Evolutionary conservation across 2,797 vertebrate species (phyloP).

Genomic region (Gastrophryne carolinensis): DNA sequence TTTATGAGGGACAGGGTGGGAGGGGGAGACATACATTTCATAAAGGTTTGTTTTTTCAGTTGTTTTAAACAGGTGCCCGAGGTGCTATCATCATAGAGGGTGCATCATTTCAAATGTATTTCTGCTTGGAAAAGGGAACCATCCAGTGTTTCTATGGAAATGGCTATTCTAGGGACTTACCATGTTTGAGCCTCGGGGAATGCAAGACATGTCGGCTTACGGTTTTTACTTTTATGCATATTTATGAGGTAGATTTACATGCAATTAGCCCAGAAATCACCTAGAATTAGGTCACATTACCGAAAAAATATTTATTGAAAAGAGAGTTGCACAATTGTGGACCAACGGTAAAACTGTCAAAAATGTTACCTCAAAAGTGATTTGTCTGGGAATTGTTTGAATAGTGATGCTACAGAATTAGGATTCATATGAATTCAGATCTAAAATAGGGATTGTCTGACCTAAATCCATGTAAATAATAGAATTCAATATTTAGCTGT

Average conservation of each 20-base stretch:
- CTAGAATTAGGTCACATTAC: constrained; percentile 37
- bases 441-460: too few species aligned
- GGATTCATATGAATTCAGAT: too few species aligned
- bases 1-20: too few species aligned
- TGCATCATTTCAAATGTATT: constrained; percentile 21
- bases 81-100: neutral
- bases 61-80: neutral
- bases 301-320: constrained; percentile 31
- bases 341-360: neutral
- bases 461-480: too few species aligned
- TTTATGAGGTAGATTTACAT: constrained; percentile 46
- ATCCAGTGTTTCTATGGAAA: constrained; percentile 44
- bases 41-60: too few species aligned
- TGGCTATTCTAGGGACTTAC: constrained; percentile 23
- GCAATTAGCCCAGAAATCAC: constrained; percentile 42
- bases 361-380: too few species aligned
- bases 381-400: too few species aligned
- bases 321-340: neutral
- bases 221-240: constrained; percentile 32
- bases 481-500: too few species aligned
- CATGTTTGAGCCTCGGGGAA: constrained; percentile 35
- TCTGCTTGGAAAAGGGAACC: neutral
- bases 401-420: too few species aligned
- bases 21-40: too few species aligned
- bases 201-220: constrained; percentile 22